Conservation (phyloP, 2,888 invertebrate species). For the Steinernema carpocapsae region DNA sequence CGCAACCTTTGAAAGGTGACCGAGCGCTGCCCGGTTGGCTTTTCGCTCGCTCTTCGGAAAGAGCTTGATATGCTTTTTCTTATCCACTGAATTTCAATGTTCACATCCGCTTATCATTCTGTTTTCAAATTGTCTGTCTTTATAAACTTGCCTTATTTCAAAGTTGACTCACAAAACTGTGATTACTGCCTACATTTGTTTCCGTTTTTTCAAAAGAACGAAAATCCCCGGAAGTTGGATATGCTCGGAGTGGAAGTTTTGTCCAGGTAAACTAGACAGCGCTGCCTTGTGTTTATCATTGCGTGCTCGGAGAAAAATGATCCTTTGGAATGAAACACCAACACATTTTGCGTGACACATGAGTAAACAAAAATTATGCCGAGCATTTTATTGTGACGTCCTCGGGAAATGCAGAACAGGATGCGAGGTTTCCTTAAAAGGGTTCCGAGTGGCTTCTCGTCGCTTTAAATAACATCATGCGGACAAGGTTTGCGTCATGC, state of each 20-base stretch:
- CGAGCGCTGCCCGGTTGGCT: constrained; percentile 8
- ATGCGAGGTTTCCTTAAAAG: too few relatives aligned
- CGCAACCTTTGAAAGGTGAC: neutral
- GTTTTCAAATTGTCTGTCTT: neutral
- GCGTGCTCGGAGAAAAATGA: neutral
- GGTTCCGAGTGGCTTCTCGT: too few relatives aligned
- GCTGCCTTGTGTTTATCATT: neutral
- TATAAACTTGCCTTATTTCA: neutral
- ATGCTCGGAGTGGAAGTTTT: neutral
- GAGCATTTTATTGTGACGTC: neutral
- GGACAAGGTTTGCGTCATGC: too few relatives aligned
- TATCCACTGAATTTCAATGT: too few relatives aligned
- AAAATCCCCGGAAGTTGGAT: neutral
- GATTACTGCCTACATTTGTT: neutral
- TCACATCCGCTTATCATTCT: too few relatives aligned
- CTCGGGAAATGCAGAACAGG: too few relatives aligned
- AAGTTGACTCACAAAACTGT: neutral
- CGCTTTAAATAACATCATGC: too few relatives aligned
- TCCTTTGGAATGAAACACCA: neutral
- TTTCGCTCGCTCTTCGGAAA: neutral
- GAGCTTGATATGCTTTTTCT: neutral
- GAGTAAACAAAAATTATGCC: neutral
- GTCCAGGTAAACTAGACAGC: neutral
- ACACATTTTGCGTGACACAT: neutral
- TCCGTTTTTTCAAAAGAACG: neutral